phyloP scores from a whole-genome alignment of 1,140 invertebrate genomes.

The Pogonus chalceus region DNA sequence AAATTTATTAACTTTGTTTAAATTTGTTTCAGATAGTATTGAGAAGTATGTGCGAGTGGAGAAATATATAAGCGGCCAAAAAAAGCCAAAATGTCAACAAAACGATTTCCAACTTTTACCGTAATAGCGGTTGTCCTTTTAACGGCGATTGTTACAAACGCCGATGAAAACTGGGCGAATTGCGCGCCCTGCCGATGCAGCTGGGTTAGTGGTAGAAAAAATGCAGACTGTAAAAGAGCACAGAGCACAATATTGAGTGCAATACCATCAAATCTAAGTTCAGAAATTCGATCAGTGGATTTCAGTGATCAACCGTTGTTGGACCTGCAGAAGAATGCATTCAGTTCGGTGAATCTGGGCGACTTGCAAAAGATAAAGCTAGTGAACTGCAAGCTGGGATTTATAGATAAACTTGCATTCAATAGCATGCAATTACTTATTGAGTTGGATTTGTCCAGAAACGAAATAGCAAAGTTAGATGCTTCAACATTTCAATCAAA shows the following conservation, averaged over 20 bases:
- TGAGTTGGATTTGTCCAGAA: constrained; percentile 74
- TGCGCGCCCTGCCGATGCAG: constrained; percentile 58
- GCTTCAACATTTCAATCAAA: constrained; percentile 61
- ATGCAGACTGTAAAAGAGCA: constrained; percentile 63
- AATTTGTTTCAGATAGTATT: too few relatives aligned
- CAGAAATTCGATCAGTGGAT: constrained; percentile 66
- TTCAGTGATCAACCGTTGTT: constrained; percentile 60
- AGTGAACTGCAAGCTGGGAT: constrained; percentile 57
- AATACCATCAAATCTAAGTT: constrained; percentile 58
- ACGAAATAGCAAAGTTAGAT: constrained; percentile 57
- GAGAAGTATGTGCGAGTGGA: too few relatives aligned
- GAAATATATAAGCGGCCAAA: too few relatives aligned
- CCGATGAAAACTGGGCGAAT: constrained; percentile 45
- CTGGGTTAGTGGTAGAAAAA: constrained; percentile 71
- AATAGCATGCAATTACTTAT: constrained; percentile 66
- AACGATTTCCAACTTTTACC: too few relatives aligned
- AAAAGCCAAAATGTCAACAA: too few relatives aligned
- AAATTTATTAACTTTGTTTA: too few relatives aligned
- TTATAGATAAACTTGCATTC: constrained; percentile 62
- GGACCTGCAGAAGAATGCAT: constrained; percentile 53
- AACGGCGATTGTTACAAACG: constrained; percentile 14
- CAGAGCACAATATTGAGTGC: constrained; percentile 40
- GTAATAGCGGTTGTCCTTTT: too few relatives aligned
- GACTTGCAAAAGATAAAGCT: constrained; percentile 74
- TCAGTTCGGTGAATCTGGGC: constrained; percentile 54